Evolutionary conservation across 2,113 vertebrate species (phyloP), one percentile per base, ranked within the genome.

Genomic region (Pterocles burchelli): DNA sequence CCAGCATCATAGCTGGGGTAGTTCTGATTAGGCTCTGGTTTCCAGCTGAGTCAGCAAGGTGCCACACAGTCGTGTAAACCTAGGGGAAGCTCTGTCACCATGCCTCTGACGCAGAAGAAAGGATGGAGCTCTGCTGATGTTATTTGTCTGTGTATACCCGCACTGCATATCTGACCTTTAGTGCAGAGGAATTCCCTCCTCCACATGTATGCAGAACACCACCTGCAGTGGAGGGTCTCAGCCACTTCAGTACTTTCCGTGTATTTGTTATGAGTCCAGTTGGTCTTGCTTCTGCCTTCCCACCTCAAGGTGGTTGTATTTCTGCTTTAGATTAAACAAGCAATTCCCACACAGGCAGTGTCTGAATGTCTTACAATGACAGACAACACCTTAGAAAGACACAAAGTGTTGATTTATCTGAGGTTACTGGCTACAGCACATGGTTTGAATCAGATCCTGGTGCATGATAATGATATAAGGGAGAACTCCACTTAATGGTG

Each of bases 281-380:
- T 80, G 61, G 52, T 89, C 72, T 86, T 72, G 34, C 72, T 72
- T 52, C 26, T 90, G 75, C 85, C 73, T 91, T 82, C 52, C 49
- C 79, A 86, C 52, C 61, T 79, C 73, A 38, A 63, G 45, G 54
- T 86, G 25, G 45, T 33, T 91, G 71, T 43, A 85, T 59, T 96
- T 94, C 95, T 91, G 81, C 67, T 94, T 95, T 85, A 80, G 71
- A 93, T 94, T 92, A 96, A 91, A 84, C 34, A 45, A 67, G 70
- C 29, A 85, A 89, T 83, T 94, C 91, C 91, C 91, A 88, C 46
- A 49, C 59, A 88, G 48, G 72, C 75, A 84, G 65, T 96, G 91
- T 94, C 76, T 86, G 91, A 45, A 52, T 29, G 55, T 65, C 88
- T 49, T 89, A 34, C 55, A 90, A 10, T 45, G 78, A 94, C 78